Evolutionary conservation across 1,140 invertebrate genomes (phyloP), one percentile per base, ranked within the genome.

Genomic region (fruit fly (Drosophila melanogaster)): DNA sequence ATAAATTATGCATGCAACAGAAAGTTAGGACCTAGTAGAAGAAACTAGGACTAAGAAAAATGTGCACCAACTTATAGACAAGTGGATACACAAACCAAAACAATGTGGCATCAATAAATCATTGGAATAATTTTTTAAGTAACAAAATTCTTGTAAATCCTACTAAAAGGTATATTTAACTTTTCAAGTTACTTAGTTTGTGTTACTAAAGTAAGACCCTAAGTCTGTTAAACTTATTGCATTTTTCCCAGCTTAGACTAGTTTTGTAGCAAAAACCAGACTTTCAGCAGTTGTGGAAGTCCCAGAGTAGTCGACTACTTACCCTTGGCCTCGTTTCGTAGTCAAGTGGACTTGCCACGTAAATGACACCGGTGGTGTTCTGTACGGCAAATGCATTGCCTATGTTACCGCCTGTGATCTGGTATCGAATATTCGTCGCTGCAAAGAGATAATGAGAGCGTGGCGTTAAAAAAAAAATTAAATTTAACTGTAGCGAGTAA

Each of bases 341-440:
- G 91, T 96, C 95, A 17, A 96, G 92, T 43, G 95, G 94, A 56
- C 95, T 94, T 8, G 96, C 95, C 30, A 96, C 95, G 81, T 95
- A 96, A 79, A 97, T 96, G 61, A 94, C 95, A 35, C 96, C 96
- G 38, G 95, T 96, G 81, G 94, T 94, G 66, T 95, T 95, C 81
- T 96, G 95, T 2, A 96, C 95, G 40, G 95, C 95, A 91, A 97
- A 97, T 19, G 95, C 94, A 83, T 95, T 95, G 64, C 95, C 95
- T 86, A 95, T 94, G 93, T 96, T 96, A 85, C 96, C 96, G 90
- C 94, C 94, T 62, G 95, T 96, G 76, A 96, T 96, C 92, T 96
- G 95, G 93, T 96, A 96, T 77, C 95, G 94, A 92, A 96, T 95
- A 91, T 94, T 94, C 77, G 95, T 95, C 76, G 95, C 95, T 96